These are phyloP conservation scores for Pachycephala philippinensis DNA, from an alignment of 2,113 vertebrate genomes.

Conservation along the genomic window DNA sequence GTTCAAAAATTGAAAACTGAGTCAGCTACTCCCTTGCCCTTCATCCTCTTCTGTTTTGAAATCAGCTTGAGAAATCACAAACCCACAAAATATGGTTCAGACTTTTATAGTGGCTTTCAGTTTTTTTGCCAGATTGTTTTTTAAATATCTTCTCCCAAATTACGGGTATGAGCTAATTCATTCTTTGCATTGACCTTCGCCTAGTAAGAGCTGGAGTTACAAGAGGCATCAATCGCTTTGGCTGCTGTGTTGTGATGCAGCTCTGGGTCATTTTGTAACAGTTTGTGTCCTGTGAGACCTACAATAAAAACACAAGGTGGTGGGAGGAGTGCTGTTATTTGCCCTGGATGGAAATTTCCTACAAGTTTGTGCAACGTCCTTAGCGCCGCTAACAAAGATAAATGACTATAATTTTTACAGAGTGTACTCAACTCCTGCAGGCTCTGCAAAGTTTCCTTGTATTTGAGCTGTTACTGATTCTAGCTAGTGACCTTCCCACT, in stretches of 20 bases:
- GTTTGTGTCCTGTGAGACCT: not conserved
- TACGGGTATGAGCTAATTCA: not conserved
- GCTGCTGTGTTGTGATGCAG: fast-evolving
- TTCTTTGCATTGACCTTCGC: not conserved
- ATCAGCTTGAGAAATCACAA: not conserved
- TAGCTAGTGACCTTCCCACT: not conserved
- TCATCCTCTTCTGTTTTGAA: not conserved
- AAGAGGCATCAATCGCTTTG: fast-evolving
- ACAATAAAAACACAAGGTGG: not conserved
- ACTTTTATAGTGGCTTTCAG: not conserved
- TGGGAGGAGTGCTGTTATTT: not conserved
- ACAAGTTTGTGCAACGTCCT: conserved; percentile 4
- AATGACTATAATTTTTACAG: not conserved
- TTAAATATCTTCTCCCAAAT: not conserved
- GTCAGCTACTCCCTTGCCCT: not conserved
- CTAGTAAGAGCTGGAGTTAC: not conserved
- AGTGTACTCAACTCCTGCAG: not conserved
- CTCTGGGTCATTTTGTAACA: not conserved
- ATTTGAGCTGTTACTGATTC: not conserved
- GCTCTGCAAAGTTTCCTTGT: not conserved
- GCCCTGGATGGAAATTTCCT: not conserved
- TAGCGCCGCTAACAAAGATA: not conserved
- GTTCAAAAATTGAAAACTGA: not conserved
- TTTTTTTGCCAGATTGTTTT: not conserved
- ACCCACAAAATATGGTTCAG: not conserved